Conservation (phyloP, 2,888 invertebrate genomes). For the Nomada fucata region DNA sequence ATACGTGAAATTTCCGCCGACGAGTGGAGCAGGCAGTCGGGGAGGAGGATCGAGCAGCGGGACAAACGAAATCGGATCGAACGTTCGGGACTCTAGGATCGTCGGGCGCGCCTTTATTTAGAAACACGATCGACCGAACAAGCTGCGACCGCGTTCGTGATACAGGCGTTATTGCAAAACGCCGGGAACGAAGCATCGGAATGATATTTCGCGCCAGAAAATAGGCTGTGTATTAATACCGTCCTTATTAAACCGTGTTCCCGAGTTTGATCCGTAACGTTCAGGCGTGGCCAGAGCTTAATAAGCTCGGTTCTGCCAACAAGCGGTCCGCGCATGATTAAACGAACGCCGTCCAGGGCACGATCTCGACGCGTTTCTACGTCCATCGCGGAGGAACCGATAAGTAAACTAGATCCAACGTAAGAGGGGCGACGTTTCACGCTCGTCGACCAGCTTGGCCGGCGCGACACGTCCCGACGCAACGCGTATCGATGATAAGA, state of each 20-base stretch:
- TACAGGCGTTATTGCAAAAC: slow-evolving; percentile 30
- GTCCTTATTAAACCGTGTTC: slow-evolving; percentile 74
- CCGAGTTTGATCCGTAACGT: slow-evolving; percentile 61
- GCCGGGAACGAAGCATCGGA: slow-evolving; percentile 19
- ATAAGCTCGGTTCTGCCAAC: slow-evolving; percentile 73
- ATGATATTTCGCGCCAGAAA: slow-evolving; percentile 63
- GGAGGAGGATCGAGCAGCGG: not conserved
- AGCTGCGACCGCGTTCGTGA: not conserved
- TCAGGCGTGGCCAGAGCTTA: slow-evolving; percentile 73
- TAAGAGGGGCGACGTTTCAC: no score
- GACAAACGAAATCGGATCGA: no score
- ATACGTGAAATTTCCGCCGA: no score
- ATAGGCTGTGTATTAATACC: slow-evolving; percentile 72
- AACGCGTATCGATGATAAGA: not conserved
- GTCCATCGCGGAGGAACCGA: slow-evolving; percentile 22
- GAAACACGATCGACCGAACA: not conserved
- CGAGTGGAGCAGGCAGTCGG: not conserved
- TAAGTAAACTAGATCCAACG: not conserved
- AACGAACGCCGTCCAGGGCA: slow-evolving; percentile 30
- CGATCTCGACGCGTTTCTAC: slow-evolving; percentile 43
- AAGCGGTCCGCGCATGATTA: slow-evolving; percentile 30
- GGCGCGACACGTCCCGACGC: not conserved
- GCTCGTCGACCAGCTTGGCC: not conserved
- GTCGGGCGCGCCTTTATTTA: not conserved
- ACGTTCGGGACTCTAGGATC: not conserved